A percentile compares a stretch with the other conserved stretches of the same genome.
Conservation (phyloP, 2,888 invertebrate species). For the Drosophila hamatofila region DNA sequence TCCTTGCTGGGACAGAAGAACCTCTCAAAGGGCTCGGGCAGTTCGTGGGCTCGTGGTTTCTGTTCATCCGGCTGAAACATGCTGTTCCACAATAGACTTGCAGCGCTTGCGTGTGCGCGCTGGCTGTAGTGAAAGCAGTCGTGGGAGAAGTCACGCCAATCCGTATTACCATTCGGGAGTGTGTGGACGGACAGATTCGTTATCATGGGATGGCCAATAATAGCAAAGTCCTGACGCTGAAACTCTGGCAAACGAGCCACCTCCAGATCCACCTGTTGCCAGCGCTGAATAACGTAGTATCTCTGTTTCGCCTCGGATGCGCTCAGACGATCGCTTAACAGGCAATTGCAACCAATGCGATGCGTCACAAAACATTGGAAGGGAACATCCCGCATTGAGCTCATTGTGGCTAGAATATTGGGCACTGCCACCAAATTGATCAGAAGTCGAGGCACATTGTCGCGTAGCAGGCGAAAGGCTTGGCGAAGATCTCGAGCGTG, state of each 20-base stretch:
- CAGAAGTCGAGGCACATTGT: slow-evolving; percentile 86
- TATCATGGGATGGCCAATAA: slow-evolving; percentile 86
- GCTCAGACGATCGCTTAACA: slow-evolving; percentile 65
- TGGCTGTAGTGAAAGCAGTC: slow-evolving; percentile 89
- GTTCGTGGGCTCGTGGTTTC: slow-evolving; percentile 62
- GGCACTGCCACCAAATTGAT: slow-evolving; percentile 77
- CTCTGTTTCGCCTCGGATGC: slow-evolving; percentile 35
- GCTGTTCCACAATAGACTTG: slow-evolving; percentile 87
- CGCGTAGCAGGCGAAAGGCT: slow-evolving; percentile 86
- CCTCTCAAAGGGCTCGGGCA: slow-evolving; percentile 37
- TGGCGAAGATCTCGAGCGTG: slow-evolving; percentile 86
- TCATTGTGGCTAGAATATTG: slow-evolving; percentile 63
- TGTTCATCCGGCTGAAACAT: slow-evolving; percentile 85
- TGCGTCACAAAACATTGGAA: slow-evolving; percentile 69
- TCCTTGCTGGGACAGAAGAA: slow-evolving; percentile 82
- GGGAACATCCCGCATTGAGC: slow-evolving; percentile 56
- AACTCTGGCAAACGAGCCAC: slow-evolving; percentile 84
- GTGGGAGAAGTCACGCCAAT: slow-evolving; percentile 86
- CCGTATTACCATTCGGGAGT: slow-evolving; percentile 83
- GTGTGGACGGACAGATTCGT: slow-evolving; percentile 80
- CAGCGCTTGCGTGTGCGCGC: slow-evolving; percentile 86
- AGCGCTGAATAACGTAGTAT: slow-evolving; percentile 70
- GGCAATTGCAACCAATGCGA: slow-evolving; percentile 75
- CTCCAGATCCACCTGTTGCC: slow-evolving; percentile 86
- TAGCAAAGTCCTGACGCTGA: slow-evolving; percentile 86